Evolutionary conservation across 2,888 invertebrate genomes (phyloP), one percentile per base, ranked within the genome.

Genomic region (Agrypnus murinus): DNA sequence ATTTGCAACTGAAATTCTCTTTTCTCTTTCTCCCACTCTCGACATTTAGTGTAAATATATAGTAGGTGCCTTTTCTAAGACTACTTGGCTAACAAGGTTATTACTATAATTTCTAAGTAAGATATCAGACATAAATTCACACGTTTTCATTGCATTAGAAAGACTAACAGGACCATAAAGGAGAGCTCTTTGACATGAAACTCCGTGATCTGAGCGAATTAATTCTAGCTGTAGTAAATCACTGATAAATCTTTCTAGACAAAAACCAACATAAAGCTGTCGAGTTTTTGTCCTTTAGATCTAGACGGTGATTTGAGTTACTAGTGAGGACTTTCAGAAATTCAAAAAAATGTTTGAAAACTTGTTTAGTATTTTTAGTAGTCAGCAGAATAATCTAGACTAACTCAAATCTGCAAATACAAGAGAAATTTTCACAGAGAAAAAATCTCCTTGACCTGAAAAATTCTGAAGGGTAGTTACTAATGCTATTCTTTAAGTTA

Each of bases 141-240:
- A 17, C 55, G 55, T 55, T 36, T 15, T 36, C 55, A 17, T 34
- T 55, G 55, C 55, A 55, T 36, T 55, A 17, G 55, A 55, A 55
- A 55, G 55, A 55, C 55, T 17, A 55, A 55, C 55, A 55, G 9
- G 55, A 9, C n/a, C 34, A 17, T 55, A 55, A 55, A 55, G 17
- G 55, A 55, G 36, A 36, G 55, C 55, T 17, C 55, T 55, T 55
- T 55, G 55, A 55, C 55, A 55, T 36, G 55, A 55, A 38, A 9
- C 15, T 55, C 55, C 55, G 55, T 55, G 55, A 55, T 59, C 43
- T 59, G 43, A 60, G 14, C 60, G 45, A 60, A 60, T 60, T 60
- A 60, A 60, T 60, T 60, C 46, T 60, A 15, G 43, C 15, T 10
- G 40, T 34, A 46, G 32, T 60, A 60, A 60, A 46, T 60, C 60